Evolutionary conservation across 2,888 invertebrate species (phyloP).

Genomic region (Parthenolecanium corni): DNA sequence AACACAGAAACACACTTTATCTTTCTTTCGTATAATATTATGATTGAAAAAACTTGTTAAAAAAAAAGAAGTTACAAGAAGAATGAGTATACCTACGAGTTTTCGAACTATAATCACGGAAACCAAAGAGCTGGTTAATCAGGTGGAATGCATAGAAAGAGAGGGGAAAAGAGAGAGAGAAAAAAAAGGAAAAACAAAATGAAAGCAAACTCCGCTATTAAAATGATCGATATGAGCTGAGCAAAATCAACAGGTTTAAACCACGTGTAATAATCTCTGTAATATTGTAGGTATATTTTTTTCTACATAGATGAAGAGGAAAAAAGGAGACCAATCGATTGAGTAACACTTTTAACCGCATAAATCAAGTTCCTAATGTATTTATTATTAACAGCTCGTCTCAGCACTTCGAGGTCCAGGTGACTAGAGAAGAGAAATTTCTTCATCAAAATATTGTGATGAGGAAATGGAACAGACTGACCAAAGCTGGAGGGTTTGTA

Average conservation of each 20-base stretch:
- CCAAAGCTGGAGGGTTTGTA: too few relatives aligned
- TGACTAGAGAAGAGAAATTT: too few relatives aligned
- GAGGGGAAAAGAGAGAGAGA: neutral
- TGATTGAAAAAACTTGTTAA: neutral
- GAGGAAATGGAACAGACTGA: too few relatives aligned
- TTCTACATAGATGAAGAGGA: too few relatives aligned
- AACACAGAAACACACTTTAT: neutral
- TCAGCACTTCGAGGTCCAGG: too few relatives aligned
- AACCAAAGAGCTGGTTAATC: neutral
- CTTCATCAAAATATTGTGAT: too few relatives aligned
- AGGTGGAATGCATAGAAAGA: neutral
- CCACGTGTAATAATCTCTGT: neutral
- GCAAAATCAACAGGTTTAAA: neutral
- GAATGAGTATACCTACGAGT: too few relatives aligned
- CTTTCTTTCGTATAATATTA: neutral
- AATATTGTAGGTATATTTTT: too few relatives aligned
- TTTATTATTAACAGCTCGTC: too few relatives aligned
- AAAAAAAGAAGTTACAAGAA: neutral
- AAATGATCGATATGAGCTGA: neutral
- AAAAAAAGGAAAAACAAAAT: neutral
- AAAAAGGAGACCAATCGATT: too few relatives aligned
- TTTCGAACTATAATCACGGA: neutral
- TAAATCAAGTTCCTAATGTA: too few relatives aligned
- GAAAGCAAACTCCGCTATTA: slow-evolving; percentile 33
- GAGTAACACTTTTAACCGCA: too few relatives aligned